These are phyloP conservation scores for Pectinophora gossypiella DNA, from an alignment of 1,140 invertebrate genomes.

Conservation along the genomic window DNA sequence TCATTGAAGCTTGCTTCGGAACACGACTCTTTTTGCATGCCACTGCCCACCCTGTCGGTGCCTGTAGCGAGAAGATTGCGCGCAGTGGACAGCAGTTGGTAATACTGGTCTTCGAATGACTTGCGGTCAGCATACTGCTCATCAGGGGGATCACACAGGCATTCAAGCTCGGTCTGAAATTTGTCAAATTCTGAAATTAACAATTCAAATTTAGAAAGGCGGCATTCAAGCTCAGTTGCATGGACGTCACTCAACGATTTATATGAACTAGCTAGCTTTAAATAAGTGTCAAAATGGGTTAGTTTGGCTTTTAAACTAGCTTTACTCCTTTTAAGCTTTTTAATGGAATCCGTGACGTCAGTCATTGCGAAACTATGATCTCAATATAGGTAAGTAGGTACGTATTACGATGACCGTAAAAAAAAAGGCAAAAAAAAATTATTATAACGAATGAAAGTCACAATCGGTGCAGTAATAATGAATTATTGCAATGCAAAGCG, in stretches of 20 bases:
- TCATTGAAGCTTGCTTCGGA: background rate
- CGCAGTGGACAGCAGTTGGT: background rate
- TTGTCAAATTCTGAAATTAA: background rate
- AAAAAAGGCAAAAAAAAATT: too few species aligned
- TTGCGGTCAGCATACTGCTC: background rate
- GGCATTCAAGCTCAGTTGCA: background rate
- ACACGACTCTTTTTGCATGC: background rate
- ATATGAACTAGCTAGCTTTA: background rate
- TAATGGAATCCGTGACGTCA: too few species aligned
- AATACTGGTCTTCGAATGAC: background rate
- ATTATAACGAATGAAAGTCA: too few species aligned
- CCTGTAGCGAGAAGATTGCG: background rate
- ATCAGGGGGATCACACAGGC: background rate
- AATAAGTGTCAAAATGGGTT: background rate
- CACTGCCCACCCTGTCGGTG: background rate
- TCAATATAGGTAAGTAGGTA: too few species aligned
- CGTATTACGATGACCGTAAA: too few species aligned
- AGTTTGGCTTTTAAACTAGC: background rate
- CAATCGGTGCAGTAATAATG: too few species aligned
- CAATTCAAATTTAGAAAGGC: background rate
- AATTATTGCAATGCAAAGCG: too few species aligned
- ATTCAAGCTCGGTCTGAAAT: conserved; percentile 3
- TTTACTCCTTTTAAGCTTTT: background rate
- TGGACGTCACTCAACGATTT: background rate
- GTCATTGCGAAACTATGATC: too few species aligned